Conservation (phyloP, 2,113 vertebrate genomes). For the pig (Sus scrofa) region T2T-Sscrofa CM000812.6:18371501-18372000, state of each 20-base stretch:
- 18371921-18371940: not conserved
- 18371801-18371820: constrained; percentile 29
- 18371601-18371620: not conserved
- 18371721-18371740: not conserved
- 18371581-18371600: not conserved
- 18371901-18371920: not conserved
- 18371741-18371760: constrained; percentile 17
- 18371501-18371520: not conserved
- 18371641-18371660: not conserved
- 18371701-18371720: not conserved
- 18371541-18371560: not conserved
- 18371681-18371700: not conserved
- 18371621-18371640: not conserved
- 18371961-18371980: not conserved
- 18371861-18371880: constrained; percentile 23
- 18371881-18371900: not conserved
- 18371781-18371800: not conserved
- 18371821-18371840: constrained; percentile 29
- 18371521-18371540: not conserved
- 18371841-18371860: constrained; percentile 21
- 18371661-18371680: not conserved
- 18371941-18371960: not conserved
- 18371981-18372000: not conserved
- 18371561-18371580: not conserved
- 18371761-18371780: constrained; percentile 25